Evolutionary conservation across 2,888 invertebrate species (phyloP).

Genomic region (Eupithecia vulgata): DNA sequence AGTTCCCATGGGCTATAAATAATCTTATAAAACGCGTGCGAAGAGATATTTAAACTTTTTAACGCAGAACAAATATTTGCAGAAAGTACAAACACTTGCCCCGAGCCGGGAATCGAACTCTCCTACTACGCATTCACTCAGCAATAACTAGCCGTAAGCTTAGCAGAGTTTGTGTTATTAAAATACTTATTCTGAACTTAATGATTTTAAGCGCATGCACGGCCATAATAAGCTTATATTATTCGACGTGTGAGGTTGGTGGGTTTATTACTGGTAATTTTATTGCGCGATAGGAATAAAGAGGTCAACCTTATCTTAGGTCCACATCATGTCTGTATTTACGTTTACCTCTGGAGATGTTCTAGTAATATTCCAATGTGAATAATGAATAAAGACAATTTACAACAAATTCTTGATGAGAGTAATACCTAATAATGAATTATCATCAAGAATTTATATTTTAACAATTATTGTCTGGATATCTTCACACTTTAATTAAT

Average conservation of each 20-base stretch:
- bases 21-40: too few species aligned
- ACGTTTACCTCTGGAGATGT: constrained; percentile 7
- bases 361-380: constrained; percentile 1
- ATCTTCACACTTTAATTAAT: background rate
- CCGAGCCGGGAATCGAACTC: background rate
- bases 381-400: background rate
- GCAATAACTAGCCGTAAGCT: too few species aligned
- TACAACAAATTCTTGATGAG: background rate
- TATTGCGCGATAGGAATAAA: constrained; percentile 21
- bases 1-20: too few species aligned
- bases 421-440: too few species aligned
- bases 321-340: constrained; percentile 7
- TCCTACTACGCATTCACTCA: too few species aligned
- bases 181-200: background rate
- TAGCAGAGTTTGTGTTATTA: too few species aligned
- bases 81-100: too few species aligned
- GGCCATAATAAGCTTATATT: background rate
- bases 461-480: too few species aligned
- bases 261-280: constrained; percentile 4
- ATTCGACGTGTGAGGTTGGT: constrained; percentile 15
- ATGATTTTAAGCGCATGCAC: background rate
- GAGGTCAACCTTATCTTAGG: constrained; percentile 19
- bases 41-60: too few species aligned
- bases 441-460: background rate
- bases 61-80: too few species aligned